Base-by-base conservation (phyloP, 2,113 vertebrate species). In the Theristicus caerulescens region DNA sequence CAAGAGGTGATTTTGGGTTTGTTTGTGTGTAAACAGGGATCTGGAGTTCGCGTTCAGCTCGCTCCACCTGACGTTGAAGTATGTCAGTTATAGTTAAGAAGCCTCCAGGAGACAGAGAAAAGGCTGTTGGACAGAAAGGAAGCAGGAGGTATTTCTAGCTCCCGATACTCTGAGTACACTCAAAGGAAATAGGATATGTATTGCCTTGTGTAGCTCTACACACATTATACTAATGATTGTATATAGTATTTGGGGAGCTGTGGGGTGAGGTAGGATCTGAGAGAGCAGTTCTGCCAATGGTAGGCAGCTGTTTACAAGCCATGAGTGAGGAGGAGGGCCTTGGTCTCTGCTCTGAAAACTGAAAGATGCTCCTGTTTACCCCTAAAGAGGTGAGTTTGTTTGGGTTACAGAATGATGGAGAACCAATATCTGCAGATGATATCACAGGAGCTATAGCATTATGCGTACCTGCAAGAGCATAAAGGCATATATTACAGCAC, bases 271-370 rank as follows among this genome's bases (percentile, higher is more conserved):
- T 42, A 18, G n/a, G 34, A 72, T 38, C 25, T 38, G 59, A 78
- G 36, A 64, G 11, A 13, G 6, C 32, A 26, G 17, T 72, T 40
- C 31, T 78, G 54, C 11, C 9, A 5, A 3, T 9, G 22, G 3
- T 51, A 16, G n/a, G 14, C 55, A 54, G 14, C 44, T 69, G 13
- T 74, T 91, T 8, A 18, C 40, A 40, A 76, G 46, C 22, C 3
- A 0, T 31, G 25, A 51, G 19, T 0, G 0, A 79, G 55, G 24
- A 78, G 10, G 29, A 67, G 8, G 20, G 7, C 62, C 34, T 57
- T 52, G 8, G 21, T 62, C 9, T 73, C 11, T 34, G 19, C 9
- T 58, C 19, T 20, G 12, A 42, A 70, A 66, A 49, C 24, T 72
- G 31, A 25, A 24, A 49, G 20, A 32, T 66, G 19, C 18, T 58